A percentile compares a stretch with the other conserved stretches of the same genome.
phyloP scores from a whole-genome alignment of 2,113 vertebrate genomes.

The Heptranchias perlo region DNA sequence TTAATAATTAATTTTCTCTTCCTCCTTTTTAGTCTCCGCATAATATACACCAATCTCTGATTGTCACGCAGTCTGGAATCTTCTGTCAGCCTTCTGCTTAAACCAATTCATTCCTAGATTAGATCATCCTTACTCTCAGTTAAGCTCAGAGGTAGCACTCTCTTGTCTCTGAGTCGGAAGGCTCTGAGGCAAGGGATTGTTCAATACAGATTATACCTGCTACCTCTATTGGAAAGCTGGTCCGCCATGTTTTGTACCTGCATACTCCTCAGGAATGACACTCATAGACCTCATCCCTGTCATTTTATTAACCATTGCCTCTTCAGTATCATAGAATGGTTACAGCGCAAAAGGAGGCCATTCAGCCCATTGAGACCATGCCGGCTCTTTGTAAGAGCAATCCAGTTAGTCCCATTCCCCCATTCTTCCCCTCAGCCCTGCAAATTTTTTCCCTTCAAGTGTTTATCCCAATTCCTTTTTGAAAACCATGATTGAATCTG shows the following conservation, averaged over 20 bases:
- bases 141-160: not conserved
- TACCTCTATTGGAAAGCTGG: not conserved
- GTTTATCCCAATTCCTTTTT: too few relatives aligned
- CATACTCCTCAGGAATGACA: not conserved
- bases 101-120: not conserved
- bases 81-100: not conserved
- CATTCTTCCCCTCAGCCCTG: too few relatives aligned
- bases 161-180: too few relatives aligned
- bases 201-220: not conserved
- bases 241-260: not conserved
- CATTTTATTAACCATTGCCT: not conserved
- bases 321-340: too few relatives aligned
- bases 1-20: constrained; percentile 3
- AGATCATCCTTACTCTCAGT: not conserved
- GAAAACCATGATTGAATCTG: too few relatives aligned
- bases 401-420: too few relatives aligned
- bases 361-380: too few relatives aligned
- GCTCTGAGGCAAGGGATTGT: not conserved
- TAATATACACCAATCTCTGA: not conserved
- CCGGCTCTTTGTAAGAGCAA: too few relatives aligned
- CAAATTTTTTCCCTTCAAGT: too few relatives aligned
- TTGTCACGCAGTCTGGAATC: not conserved
- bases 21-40: not conserved
- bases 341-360: too few relatives aligned
- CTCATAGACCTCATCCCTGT: not conserved